Percentiles rank a stretch among this genome's conserved stretches.
These are phyloP conservation scores for Cheilinus undulatus DNA, from an alignment of 2,113 vertebrate species.

Conservation along the genomic window DNA sequence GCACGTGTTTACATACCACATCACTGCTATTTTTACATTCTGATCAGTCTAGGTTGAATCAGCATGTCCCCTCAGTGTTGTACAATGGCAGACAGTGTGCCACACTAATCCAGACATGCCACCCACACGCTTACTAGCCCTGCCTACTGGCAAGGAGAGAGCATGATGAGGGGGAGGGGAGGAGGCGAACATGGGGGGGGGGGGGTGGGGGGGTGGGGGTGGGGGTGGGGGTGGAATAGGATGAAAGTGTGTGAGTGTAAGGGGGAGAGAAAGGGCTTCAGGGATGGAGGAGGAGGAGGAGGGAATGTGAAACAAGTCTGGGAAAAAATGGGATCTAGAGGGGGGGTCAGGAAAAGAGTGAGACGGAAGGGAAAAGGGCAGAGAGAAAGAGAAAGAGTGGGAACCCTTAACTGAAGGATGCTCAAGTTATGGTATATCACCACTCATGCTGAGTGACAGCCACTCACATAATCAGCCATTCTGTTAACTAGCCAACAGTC, in stretches of 20 bases:
- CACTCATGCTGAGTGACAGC: slow-evolving; percentile 39
- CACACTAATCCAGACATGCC: slow-evolving; percentile 70
- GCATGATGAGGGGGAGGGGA: slow-evolving; percentile 45
- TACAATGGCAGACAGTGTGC: slow-evolving; percentile 53
- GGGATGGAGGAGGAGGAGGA: slow-evolving; percentile 36
- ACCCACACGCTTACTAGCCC: slow-evolving; percentile 64
- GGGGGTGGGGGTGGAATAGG: slow-evolving; percentile 4
- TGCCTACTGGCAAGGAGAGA: slow-evolving; percentile 52
- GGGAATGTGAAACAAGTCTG: slow-evolving; percentile 24
- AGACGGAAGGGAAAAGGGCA: slow-evolving; percentile 16
- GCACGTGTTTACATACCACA: slow-evolving; percentile 28
- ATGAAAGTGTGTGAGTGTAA: neutral
- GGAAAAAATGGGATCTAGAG: slow-evolving; percentile 24
- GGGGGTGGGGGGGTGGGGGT: slow-evolving; percentile 46
- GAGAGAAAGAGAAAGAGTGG: neutral
- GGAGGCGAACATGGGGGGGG: slow-evolving; percentile 33
- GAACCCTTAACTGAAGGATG: slow-evolving; percentile 19
- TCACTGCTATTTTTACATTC: slow-evolving; percentile 36
- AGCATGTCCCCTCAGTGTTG: slow-evolving; percentile 36
- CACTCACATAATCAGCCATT: slow-evolving; percentile 16
- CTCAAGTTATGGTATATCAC: slow-evolving; percentile 30
- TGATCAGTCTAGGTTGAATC: slow-evolving; percentile 39
- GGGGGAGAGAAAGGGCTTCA: neutral
- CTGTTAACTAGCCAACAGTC: slow-evolving; percentile 2
- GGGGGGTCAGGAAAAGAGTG: slow-evolving; percentile 24